Conservation (phyloP, 2,113 vertebrate genomes). For the Plotosus lineatus region DNA sequence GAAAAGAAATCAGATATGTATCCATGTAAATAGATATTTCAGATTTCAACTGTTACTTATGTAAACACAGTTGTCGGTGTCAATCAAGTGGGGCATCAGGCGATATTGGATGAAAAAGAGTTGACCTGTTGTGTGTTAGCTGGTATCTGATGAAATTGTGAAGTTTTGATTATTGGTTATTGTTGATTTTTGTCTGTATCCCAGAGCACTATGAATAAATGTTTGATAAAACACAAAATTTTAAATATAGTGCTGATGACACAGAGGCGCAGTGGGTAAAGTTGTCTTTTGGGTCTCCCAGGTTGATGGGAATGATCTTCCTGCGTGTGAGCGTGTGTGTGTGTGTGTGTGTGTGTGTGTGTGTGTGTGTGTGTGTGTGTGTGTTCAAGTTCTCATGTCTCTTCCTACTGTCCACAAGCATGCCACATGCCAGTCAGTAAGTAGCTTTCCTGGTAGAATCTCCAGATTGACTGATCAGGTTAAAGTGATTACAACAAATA, state of each 20-base stretch:
- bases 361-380: background rate
- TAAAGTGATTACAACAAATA: background rate
- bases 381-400: background rate
- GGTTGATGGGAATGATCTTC: background rate
- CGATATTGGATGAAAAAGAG: background rate
- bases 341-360: background rate
- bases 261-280: background rate
- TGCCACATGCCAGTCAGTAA: background rate
- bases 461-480: background rate
- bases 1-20: background rate
- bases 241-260: background rate
- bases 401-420: background rate
- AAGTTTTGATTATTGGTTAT: background rate
- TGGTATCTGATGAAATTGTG: background rate
- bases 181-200: background rate
- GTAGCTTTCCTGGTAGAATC: background rate
- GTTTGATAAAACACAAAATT: background rate
- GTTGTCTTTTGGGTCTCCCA: background rate
- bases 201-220: background rate
- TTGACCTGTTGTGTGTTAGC: slow-evolving; percentile 8
- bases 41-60: background rate
- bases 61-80: background rate
- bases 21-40: background rate
- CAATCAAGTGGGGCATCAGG: background rate
- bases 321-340: background rate